Base-by-base conservation (phyloP, 2,113 vertebrate genomes). In the Chaetura pelagica region DNA sequence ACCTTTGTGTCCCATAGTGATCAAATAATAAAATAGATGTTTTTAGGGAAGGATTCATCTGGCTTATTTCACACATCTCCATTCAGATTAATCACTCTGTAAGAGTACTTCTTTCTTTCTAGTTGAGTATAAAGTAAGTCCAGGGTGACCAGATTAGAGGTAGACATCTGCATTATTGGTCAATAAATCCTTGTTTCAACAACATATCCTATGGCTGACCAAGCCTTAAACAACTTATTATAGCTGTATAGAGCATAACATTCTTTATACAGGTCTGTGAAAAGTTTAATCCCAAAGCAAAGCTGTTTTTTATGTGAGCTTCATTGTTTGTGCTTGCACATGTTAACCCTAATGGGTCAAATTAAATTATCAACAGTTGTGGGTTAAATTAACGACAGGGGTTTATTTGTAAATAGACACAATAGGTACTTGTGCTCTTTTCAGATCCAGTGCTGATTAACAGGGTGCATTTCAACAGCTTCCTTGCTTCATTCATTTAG, bases 181-280 rank as follows among this genome's bases (percentile, higher is more conserved):
- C 72, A 90, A 66, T 86, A 95, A 89, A 81, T 89, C 55, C 15
- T 54, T 82, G n/a, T 38, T 94, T 91, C 58, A 95, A 40, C 51
- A 52, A 64, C 30, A 6, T 90, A 76, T 83, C 58, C 49, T 0
- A 1, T 75, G 79, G 21, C 17, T 86, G 35, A 16, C 18, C 58
- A 83, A 88, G 54, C 23, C 58, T 90, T 83, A 30, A 77, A n/a
- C n/a, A 87, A 55, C 21, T 7, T 67, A 9, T 78, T 87, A 21
- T 1, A 61, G 34, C 46, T 73, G 21, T 35, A 49, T 7, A 52
- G 12, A 83, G 23, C 9, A 16, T 15, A 48, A 40, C 10, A 32
- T 59, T 71, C 30, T 84, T 74, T 30, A 9, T 40, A 15, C 19
- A 34, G 16, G 7, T 46, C 27, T 74, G 35, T 12, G 40, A 84